Conservation (phyloP, 2,888 invertebrate species). For the Cataglyphis livida region DNA sequence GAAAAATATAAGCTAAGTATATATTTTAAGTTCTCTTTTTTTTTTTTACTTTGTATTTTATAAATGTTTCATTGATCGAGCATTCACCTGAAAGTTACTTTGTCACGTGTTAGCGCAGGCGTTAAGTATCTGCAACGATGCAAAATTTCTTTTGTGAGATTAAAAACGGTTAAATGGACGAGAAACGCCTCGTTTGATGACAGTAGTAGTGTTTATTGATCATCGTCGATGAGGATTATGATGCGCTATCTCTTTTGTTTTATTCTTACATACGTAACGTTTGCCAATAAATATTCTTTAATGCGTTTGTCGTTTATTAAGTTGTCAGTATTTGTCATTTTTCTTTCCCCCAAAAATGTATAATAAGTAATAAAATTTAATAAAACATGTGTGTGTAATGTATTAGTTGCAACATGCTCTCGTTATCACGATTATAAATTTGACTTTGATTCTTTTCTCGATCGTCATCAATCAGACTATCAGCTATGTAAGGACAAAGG, state of each 20-base stretch:
- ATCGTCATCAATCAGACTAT: conserved; percentile 31
- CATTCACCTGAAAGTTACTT: conserved; percentile 74
- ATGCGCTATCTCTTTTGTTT: not conserved
- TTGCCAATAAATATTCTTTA: not conserved
- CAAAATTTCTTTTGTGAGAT: conserved; percentile 76
- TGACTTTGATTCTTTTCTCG: conserved; percentile 30
- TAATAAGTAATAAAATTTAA: not conserved
- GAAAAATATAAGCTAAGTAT: not conserved
- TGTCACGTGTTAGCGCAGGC: conserved; percentile 72
- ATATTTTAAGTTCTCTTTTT: not conserved
- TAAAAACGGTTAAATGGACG: conserved; percentile 79
- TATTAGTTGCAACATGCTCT: conserved; percentile 8
- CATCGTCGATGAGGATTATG: conserved; percentile 1
- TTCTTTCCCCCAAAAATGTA: not conserved
- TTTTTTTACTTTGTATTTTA: conserved; percentile 32
- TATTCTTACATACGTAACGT: not conserved
- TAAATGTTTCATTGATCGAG: conserved; percentile 53
- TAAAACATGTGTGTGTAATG: not conserved
- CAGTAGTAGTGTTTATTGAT: not conserved
- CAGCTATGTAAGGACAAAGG: conserved; percentile 39
- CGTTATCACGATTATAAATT: conserved; percentile 20
- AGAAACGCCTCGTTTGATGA: conserved; percentile 74
- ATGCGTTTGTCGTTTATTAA: not conserved
- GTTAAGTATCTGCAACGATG: conserved; percentile 65
- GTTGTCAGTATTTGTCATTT: not conserved